Evolutionary conservation across 2,113 vertebrate genomes (phyloP).

Genomic region (Otus sunia): DNA sequence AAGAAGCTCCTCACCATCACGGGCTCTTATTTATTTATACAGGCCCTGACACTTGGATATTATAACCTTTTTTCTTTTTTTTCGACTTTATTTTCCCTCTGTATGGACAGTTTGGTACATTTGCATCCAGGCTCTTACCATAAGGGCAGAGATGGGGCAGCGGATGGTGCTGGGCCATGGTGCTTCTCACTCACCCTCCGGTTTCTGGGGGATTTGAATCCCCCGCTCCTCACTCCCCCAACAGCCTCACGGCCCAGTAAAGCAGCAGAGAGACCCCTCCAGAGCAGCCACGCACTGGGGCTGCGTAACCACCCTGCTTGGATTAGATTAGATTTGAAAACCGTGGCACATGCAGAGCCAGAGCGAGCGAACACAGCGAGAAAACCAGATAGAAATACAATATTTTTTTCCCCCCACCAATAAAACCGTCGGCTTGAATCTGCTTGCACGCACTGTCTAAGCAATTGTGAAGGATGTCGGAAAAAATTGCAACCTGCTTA

Average conservation of each 20-base stretch:
- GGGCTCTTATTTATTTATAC: background rate
- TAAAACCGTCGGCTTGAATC: background rate
- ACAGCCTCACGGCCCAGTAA: background rate
- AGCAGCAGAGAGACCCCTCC: background rate
- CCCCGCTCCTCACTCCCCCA: background rate
- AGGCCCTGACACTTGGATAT: background rate
- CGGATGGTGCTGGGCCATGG: rapidly evolving
- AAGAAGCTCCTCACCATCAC: background rate
- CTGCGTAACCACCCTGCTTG: background rate
- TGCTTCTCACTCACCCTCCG: background rate
- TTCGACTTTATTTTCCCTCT: background rate
- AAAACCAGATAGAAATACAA: background rate
- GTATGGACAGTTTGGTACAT: background rate
- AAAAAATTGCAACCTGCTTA: background rate
- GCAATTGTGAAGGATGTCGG: background rate
- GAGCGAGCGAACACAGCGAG: background rate
- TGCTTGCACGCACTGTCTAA: background rate
- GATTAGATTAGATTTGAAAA: slow-evolving; percentile 22
- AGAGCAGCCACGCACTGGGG: background rate
- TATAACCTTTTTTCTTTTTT: background rate
- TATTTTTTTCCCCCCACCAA: background rate
- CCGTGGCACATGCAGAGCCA: background rate
- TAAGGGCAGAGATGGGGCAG: rapidly evolving
- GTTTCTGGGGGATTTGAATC: background rate
- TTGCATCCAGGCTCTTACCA: background rate